These are phyloP conservation scores for Diorhabda carinulata DNA, from an alignment of 1,140 invertebrate species.

Conservation along the genomic window DNA sequence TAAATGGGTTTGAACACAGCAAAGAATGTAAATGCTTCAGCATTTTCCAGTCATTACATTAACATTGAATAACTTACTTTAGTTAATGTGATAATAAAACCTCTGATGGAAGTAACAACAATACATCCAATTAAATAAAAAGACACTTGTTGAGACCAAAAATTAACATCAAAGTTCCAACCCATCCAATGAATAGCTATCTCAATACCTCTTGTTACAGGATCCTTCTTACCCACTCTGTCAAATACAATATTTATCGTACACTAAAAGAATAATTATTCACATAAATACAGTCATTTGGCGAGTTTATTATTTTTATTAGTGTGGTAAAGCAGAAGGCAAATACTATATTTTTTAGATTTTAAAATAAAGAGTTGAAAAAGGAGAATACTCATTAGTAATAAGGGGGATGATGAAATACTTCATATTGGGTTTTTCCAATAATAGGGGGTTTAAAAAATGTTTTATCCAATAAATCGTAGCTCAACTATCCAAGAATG, in stretches of 20 bases:
- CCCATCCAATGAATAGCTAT: conserved; percentile 97
- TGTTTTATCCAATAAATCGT: too few species aligned
- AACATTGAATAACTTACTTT: conserved; percentile 63
- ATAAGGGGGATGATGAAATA: too few species aligned
- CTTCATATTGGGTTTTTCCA: too few species aligned
- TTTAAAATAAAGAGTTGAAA: too few species aligned
- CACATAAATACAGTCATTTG: neutral
- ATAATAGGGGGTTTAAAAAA: too few species aligned
- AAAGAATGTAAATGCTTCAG: neutral
- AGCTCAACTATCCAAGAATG: too few species aligned
- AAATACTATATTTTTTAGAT: neutral
- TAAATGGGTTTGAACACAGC: neutral
- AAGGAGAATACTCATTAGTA: too few species aligned
- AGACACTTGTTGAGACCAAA: conserved; percentile 99
- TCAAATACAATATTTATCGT: conserved; percentile 99
- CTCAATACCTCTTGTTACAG: conserved; percentile 94
- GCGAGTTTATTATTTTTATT: conserved; percentile 5
- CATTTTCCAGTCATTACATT: neutral
- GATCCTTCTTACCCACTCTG: conserved; percentile 96
- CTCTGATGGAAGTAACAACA: conserved; percentile 95
- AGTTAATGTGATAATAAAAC: conserved; percentile 92
- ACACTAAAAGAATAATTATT: conserved; percentile 58
- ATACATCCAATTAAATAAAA: conserved; percentile 97
- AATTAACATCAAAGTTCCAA: conserved; percentile 92
- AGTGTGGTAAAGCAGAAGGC: neutral